Evolutionary conservation across 2,113 vertebrate genomes (phyloP), one percentile per base, ranked within the genome.

Genomic region (Sceloporus tristichus): DNA sequence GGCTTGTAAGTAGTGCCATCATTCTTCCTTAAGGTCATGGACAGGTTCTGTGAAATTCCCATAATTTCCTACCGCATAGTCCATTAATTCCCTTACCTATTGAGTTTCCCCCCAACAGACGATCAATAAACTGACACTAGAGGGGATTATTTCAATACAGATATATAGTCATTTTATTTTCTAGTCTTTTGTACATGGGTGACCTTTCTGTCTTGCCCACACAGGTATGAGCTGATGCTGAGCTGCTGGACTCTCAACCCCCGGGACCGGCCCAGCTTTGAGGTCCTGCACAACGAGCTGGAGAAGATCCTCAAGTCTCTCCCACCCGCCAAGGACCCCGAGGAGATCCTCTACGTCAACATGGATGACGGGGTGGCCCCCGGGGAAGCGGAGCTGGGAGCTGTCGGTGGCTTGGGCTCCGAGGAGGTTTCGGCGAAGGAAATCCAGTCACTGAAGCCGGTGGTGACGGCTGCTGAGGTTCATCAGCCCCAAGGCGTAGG

Each of bases 261-360:
- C 0, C 97, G 97, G 66, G 98, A 98, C 70, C 96, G 98, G 0
- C 98, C 98, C 0, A 96, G 95, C 5, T 98, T 98, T 13, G 91
- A 98, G 88, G 93, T 95, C 11, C 95, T 98, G 77, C 91, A 96
- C 85, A 96, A 96, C 16, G 97, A 98, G 91, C 95, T 98, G 90
- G 97, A 98, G 93, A 98, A 97, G 68, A 97, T 97, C 11, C 94
- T 98, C 0, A 97, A 98, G 73, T 96, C 97, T n/a, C 97, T 98
- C 71, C 98, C 98, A 0, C 97, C 96, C 38, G 91, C 95, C 18
- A 97, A 98, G 93, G 98, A 98, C 79, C 97, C 98, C 0, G 97
- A 98, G 0, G 98, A 98, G 95, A 98, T 98, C 94, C 97, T 98
- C 42, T 98, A 98, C 1, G 98, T 98, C 92, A 98, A 98, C 95